phyloP scores from a whole-genome alignment of 1,140 invertebrate genomes.

The Thaumatotibia leucotreta region DNA sequence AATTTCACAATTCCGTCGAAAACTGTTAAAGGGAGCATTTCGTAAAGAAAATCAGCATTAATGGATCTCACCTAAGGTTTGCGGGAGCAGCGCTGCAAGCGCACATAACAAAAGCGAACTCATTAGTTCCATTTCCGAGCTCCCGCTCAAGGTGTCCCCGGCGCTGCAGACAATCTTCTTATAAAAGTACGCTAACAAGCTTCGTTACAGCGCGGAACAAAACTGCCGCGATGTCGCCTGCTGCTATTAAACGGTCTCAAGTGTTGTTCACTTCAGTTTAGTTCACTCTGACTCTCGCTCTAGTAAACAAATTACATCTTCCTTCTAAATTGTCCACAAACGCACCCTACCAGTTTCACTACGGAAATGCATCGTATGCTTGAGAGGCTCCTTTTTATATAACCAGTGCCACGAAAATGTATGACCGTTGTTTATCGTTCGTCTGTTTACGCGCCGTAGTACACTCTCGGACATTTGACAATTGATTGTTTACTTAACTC shows the following conservation, averaged over 20 bases:
- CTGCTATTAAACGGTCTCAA: conserved; percentile 37
- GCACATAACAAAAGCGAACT: conserved; percentile 55
- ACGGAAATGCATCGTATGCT: background rate
- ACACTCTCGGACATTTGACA: conserved; percentile 34
- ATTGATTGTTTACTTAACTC: conserved; percentile 57
- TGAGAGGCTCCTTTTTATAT: conserved; percentile 34
- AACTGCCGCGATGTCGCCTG: conserved; percentile 26
- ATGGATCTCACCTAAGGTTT: conserved; percentile 46
- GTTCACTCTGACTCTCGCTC: conserved; percentile 12
- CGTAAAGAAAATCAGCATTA: conserved; percentile 14
- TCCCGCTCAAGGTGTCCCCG: conserved; percentile 50
- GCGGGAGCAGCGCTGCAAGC: conserved; percentile 42
- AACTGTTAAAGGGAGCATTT: background rate
- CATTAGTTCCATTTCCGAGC: conserved; percentile 65
- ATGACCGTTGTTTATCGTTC: conserved; percentile 35
- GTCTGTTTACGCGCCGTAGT: conserved; percentile 41
- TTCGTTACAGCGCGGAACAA: conserved; percentile 58
- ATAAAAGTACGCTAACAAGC: conserved; percentile 66
- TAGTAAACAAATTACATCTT: conserved; percentile 13
- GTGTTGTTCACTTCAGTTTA: conserved; percentile 18
- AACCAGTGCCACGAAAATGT: conserved; percentile 15
- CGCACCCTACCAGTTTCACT: background rate
- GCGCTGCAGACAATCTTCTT: conserved; percentile 55
- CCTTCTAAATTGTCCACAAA: background rate
- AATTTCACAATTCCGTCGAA: background rate